Evolutionary conservation across 2,888 invertebrate genomes (phyloP), one percentile per base, ranked within the genome.

Genomic region (Drosophila subsilvestris): DNA sequence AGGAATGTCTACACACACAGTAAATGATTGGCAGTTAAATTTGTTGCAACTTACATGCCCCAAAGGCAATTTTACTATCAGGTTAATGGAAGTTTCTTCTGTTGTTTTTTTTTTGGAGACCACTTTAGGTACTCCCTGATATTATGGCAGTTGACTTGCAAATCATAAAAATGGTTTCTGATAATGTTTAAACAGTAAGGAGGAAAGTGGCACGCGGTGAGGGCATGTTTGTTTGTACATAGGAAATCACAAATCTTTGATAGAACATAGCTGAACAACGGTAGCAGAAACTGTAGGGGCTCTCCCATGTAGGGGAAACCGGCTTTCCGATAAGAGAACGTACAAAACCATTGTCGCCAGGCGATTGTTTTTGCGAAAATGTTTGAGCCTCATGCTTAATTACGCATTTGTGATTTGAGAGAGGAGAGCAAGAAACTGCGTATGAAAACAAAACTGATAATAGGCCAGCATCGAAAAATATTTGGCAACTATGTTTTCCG

Each of bases 401-500:
- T 20, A 56, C 68, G 68, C 56, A 50, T 43, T 14, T 37, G 14
- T n/a, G 32, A 32, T 32, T 5, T 5, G 42, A 44, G 32, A 48
- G 43, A 37, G 14, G 6, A 32, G 32, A 29, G 32, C 55, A 51
- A 74, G 88, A 88, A 85, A 27, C 20, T 70, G 75, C 72, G 86
- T 66, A 74, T 86, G 53, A 85, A 86, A 85, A 88, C 88, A 85
- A 88, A 85, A 85, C 79, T 22, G 76, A 85, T 83, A 88, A 83
- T 75, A 62, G 60, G 69, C 44, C 53, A 50, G 70, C 54, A 57
- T 83, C 84, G 83, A 88, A 83, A 84, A 80, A 83, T 84, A 88
- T 86, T 67, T 68, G 77, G 56, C 59, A 71, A 59, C 58, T 48
- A 70, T n/a, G n/a, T n/a, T n/a, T 47, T 57, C 20, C 45, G 54